These are phyloP conservation scores for Dasyprocta punctata DNA, from an alignment of 2,113 vertebrate genomes.

Conservation along the genomic window DNA sequence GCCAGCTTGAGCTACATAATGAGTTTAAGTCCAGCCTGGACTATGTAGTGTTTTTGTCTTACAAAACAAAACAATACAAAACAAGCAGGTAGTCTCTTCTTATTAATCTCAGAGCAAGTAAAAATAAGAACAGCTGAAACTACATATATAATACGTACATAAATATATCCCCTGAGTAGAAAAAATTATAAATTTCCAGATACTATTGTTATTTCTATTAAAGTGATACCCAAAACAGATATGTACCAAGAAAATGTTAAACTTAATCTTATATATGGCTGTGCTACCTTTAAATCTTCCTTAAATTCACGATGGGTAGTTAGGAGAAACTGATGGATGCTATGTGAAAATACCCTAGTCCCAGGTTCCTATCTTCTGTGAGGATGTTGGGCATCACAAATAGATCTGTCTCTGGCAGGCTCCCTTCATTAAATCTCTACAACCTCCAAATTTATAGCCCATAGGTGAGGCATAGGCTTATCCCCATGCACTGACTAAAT, in stretches of 20 bases:
- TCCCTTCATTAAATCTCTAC: slow-evolving; percentile 77
- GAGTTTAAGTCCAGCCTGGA: not conserved
- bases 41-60: not conserved
- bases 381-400: slow-evolving; percentile 65
- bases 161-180: not conserved
- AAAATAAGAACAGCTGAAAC: slow-evolving; percentile 19
- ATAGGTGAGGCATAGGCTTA: slow-evolving; percentile 49
- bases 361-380: slow-evolving; percentile 67
- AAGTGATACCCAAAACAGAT: slow-evolving; percentile 9
- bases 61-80: not conserved
- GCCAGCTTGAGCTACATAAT: too few species aligned
- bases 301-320: slow-evolving; percentile 60
- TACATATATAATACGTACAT: not conserved
- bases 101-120: not conserved
- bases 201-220: slow-evolving; percentile 34
- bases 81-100: not conserved
- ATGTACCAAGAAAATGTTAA: slow-evolving; percentile 55
- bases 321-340: slow-evolving; percentile 71
- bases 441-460: slow-evolving; percentile 72
- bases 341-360: slow-evolving; percentile 63
- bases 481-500: slow-evolving; percentile 61
- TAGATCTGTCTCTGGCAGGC: slow-evolving; percentile 60
- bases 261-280: slow-evolving; percentile 45
- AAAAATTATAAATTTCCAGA: slow-evolving; percentile 19
- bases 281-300: slow-evolving; percentile 69